Conservation (phyloP, 2,888 invertebrate genomes). For the Epirrhoe alternata region DNA sequence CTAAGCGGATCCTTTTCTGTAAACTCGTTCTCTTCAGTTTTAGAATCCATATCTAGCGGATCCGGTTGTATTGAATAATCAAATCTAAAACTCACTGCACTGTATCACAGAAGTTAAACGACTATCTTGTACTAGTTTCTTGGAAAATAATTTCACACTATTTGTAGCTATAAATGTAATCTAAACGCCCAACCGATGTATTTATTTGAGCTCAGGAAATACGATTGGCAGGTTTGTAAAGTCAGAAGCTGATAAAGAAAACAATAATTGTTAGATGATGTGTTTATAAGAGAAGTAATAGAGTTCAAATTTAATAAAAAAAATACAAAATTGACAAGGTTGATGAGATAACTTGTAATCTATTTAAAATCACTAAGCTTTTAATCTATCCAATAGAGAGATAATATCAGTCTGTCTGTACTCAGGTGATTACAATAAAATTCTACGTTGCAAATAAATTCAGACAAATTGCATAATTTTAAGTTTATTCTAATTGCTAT, state of each 20-base stretch:
- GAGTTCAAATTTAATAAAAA: conserved; percentile 26
- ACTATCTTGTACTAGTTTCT: conserved; percentile 28
- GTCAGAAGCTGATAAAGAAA: background rate
- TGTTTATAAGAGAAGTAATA: conserved; percentile 7
- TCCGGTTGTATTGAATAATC: background rate
- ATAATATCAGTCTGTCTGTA: background rate
- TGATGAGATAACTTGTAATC: background rate
- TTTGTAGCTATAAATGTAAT: conserved; percentile 29
- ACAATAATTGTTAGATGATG: background rate
- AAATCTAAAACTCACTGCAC: conserved; percentile 26
- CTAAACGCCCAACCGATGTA: conserved; percentile 17
- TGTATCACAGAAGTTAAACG: conserved; percentile 22
- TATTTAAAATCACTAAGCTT: background rate
- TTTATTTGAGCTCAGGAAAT: conserved; percentile 26
- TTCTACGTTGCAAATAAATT: background rate
- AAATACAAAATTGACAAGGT: background rate
- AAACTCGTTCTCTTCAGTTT: conserved; percentile 27
- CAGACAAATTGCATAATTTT: background rate
- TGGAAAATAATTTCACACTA: conserved; percentile 13
- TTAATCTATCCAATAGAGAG: conserved; percentile 2
- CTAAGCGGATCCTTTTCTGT: conserved; percentile 46
- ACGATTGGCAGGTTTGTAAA: conserved; percentile 17
- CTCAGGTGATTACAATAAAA: background rate
- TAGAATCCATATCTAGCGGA: conserved; percentile 28
- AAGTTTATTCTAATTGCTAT: no score